phyloP scores from a whole-genome alignment of 2,113 vertebrate species.

The Gulo gulo region DNA sequence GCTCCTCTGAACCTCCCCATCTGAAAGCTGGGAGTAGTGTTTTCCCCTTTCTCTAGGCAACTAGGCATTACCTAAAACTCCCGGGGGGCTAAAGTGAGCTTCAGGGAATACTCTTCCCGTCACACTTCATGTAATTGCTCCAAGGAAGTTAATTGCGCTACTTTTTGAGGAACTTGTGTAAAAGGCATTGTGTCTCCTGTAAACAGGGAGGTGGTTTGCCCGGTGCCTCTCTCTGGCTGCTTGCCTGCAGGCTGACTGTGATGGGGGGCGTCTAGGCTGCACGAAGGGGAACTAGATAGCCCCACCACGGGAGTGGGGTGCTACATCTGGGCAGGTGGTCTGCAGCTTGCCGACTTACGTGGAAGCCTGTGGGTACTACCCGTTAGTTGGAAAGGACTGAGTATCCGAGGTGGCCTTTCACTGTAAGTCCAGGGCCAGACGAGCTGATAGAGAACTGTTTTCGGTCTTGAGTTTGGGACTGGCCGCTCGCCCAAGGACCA shows the following conservation, averaged over 20 bases:
- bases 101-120: slow-evolving; percentile 59
- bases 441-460: neutral
- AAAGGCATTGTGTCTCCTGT: neutral
- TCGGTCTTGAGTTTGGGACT: neutral
- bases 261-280: neutral
- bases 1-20: neutral
- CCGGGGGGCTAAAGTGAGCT: neutral
- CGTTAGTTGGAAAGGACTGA: neutral
- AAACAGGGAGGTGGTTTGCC: neutral
- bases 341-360: neutral
- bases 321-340: neutral
- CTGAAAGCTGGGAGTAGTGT: neutral
- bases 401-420: neutral
- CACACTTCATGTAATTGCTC: slow-evolving; percentile 43
- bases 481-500: neutral
- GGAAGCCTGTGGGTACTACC: neutral
- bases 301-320: neutral
- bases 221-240: neutral
- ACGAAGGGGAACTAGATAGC: neutral
- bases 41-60: slow-evolving; percentile 48
- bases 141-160: neutral
- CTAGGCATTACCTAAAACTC: slow-evolving; percentile 58
- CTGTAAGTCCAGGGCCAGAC: neutral
- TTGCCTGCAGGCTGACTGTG: neutral
- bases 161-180: neutral